Evolutionary conservation across 2,888 invertebrate genomes (phyloP).

Genomic region (Stenoptilia bipunctidactyla): DNA sequence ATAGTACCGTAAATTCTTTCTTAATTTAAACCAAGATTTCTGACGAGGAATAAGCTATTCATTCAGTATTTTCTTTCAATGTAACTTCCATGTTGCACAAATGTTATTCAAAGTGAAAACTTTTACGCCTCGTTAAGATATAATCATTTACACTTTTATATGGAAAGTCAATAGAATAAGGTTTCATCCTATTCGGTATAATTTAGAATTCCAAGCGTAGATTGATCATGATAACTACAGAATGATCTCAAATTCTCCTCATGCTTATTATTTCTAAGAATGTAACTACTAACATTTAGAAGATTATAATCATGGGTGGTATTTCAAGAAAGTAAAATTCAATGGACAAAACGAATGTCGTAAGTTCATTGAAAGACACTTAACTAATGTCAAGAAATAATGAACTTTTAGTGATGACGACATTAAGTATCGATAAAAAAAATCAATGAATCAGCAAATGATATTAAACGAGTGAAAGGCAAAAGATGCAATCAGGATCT

Average conservation of each 20-base stretch:
- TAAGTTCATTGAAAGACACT: not conserved
- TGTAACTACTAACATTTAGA: too few relatives aligned
- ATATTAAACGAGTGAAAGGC: slow-evolving; percentile 48
- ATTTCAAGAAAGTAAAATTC: slow-evolving; percentile 1
- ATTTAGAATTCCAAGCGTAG: not conserved
- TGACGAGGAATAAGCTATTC: too few relatives aligned
- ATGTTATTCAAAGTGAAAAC: too few relatives aligned
- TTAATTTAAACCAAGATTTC: too few relatives aligned
- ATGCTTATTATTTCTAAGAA: not conserved
- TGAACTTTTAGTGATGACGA: slow-evolving; percentile 38
- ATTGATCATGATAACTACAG: not conserved
- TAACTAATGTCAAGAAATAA: slow-evolving; percentile 34
- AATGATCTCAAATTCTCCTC: not conserved
- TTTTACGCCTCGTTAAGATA: too few relatives aligned
- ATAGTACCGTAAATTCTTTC: too few relatives aligned
- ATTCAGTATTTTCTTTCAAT: too few relatives aligned
- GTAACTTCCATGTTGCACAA: too few relatives aligned
- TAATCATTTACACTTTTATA: too few relatives aligned
- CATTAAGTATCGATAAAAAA: slow-evolving; percentile 55
- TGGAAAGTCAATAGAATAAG: too few relatives aligned
- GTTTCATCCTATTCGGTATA: too few relatives aligned
- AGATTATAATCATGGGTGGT: slow-evolving; percentile 1
- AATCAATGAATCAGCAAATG: slow-evolving; percentile 49
- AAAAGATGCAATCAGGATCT: slow-evolving; percentile 40
- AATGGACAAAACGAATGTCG: not conserved